Evolutionary conservation across 2,888 invertebrate genomes (phyloP).

Genomic region (Erebia epiphron): DNA sequence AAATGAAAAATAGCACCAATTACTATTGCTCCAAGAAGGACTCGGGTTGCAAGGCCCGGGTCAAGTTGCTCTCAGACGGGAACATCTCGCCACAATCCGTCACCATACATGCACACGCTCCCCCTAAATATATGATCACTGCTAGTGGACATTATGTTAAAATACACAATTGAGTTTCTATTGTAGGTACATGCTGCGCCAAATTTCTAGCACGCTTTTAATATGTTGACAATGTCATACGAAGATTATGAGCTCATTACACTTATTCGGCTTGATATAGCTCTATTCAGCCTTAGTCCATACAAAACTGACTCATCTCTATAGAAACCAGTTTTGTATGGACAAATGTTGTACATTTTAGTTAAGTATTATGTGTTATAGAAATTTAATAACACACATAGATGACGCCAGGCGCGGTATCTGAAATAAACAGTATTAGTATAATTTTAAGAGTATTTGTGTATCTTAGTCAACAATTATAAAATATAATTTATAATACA

Average conservation of each 20-base stretch:
- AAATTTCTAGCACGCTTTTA: not conserved
- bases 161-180: conserved; percentile 28
- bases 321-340: no score
- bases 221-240: no score
- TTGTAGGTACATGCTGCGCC: not conserved
- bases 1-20: conserved; percentile 40
- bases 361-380: no score
- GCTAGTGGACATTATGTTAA: conserved; percentile 35
- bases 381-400: no score
- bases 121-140: conserved; percentile 40
- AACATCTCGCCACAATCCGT: conserved; percentile 26
- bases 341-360: no score
- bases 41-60: conserved; percentile 48
- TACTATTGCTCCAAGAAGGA: conserved; percentile 44
- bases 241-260: no score
- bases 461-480: not conserved
- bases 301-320: no score
- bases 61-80: conserved; percentile 39
- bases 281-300: no score
- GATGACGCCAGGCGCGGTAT: no score
- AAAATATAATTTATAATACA: not conserved
- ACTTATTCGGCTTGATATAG: no score
- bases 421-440: conserved; percentile 1
- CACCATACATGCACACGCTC: conserved; percentile 36
- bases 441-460: not conserved